phyloP scores from a whole-genome alignment of 2,888 invertebrate genomes.

The Antheraea assamensis region DNA sequence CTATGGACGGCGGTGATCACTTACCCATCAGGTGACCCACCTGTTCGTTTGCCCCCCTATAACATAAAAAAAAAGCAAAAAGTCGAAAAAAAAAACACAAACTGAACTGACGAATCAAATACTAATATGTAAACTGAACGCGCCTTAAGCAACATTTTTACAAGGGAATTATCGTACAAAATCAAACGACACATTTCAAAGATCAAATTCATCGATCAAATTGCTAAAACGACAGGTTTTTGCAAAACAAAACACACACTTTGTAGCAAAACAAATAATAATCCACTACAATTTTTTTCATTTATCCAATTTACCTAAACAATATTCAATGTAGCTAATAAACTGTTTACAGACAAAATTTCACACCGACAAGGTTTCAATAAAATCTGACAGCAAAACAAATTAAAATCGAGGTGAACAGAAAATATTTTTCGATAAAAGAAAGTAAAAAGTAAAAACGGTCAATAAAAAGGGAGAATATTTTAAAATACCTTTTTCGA shows the following conservation, averaged over 20 bases:
- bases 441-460: not conserved
- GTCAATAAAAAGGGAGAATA: not conserved
- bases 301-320: not conserved
- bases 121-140: not conserved
- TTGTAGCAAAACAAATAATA: not conserved
- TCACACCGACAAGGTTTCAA: not conserved
- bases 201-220: not conserved
- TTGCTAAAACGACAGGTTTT: not conserved
- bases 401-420: slow-evolving; percentile 1
- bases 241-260: not conserved
- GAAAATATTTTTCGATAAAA: not conserved
- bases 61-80: too few relatives aligned
- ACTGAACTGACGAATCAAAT: not conserved
- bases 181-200: not conserved
- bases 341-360: not conserved
- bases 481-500: not conserved
- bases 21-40: too few relatives aligned
- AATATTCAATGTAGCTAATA: not conserved
- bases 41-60: too few relatives aligned
- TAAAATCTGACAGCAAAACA: slow-evolving; percentile 4
- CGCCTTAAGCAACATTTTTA: not conserved
- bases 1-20: too few relatives aligned
- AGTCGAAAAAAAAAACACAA: not conserved
- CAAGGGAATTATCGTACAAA: not conserved
- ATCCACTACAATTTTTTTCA: not conserved